phyloP scores from a whole-genome alignment of 2,113 vertebrate genomes.

The Proteles cristata region DNA sequence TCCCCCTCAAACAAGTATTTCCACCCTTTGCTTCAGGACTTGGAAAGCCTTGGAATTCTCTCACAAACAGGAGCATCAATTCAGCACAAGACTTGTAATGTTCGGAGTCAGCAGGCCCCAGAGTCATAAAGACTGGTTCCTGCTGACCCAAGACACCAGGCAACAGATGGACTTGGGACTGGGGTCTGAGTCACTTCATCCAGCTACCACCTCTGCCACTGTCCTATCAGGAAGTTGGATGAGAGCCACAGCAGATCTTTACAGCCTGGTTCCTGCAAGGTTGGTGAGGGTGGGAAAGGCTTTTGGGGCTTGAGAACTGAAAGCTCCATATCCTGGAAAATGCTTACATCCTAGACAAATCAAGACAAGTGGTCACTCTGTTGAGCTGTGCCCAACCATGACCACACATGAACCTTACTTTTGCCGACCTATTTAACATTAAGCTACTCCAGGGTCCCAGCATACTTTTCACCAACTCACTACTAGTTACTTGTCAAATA shows the following conservation, averaged over 20 bases:
- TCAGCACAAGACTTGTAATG: neutral
- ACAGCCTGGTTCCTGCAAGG: neutral
- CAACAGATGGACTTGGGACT: neutral
- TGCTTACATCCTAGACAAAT: neutral
- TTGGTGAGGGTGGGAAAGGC: neutral
- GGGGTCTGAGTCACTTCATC: neutral
- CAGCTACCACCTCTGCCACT: neutral
- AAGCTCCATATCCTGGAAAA: neutral
- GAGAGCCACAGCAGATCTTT: neutral
- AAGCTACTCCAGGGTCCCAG: neutral
- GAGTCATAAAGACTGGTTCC: neutral
- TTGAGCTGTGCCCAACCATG: neutral
- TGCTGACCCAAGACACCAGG: neutral
- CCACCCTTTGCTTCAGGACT: neutral
- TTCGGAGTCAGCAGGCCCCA: neutral
- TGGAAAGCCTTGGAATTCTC: neutral
- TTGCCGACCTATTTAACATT: neutral
- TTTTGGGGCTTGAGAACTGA: neutral
- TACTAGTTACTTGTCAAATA: neutral
- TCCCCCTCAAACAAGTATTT: neutral
- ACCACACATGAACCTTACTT: neutral
- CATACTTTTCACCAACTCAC: neutral
- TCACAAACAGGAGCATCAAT: neutral
- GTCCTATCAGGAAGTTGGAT: neutral
- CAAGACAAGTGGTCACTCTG: neutral